Evolutionary conservation across 2,888 invertebrate genomes (phyloP), one percentile per base, ranked within the genome.

Genomic region (Heliconius hortense): DNA sequence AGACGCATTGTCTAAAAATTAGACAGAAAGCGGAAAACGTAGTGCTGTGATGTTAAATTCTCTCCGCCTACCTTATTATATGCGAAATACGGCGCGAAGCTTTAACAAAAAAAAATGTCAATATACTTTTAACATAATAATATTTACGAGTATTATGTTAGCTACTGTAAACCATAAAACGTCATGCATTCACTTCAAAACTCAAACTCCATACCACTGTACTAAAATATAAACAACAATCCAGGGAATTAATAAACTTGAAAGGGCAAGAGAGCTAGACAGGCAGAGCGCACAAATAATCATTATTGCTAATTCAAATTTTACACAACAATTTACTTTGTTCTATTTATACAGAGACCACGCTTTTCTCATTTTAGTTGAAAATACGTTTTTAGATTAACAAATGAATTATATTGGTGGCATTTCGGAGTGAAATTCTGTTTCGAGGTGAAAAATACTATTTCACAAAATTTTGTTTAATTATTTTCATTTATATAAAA

Each of bases 401-500:
- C 21, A 70, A 59, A 67, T 76, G 71, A 73, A 73, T 66, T 73
- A 35, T 35, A 76, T 76, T 74, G 74, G 24, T 74, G 74, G 24
- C 71, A 62, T 76, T 74, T 74, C 48, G 26, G 66, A 76, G 66
- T 66, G 60, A 67, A 67, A 66, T 70, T 62, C 73, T 62, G 56
- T 70, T 18, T 18, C 18, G 7, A 7, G 48, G 48, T 18, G 48
- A 35, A 35, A 48, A 48, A 48, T 7, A 18, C 5, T 48, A 48
- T 48, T 48, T 48, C 0, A 18, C 18, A 18, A 48, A 48, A 48
- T 18, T 5, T 48, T 48, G 0, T 18, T 18, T 5, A 48, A 4
- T 48, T 48, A 48, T 48, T 18, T 15, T 43, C 4, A 15, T 15
- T 48, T 48, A 48, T 18, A 48, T 7, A 18, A 18, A 2, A 48